Base-by-base conservation (phyloP, 2,113 vertebrate species). In the Tragelaphus strepsiceros region DNA sequence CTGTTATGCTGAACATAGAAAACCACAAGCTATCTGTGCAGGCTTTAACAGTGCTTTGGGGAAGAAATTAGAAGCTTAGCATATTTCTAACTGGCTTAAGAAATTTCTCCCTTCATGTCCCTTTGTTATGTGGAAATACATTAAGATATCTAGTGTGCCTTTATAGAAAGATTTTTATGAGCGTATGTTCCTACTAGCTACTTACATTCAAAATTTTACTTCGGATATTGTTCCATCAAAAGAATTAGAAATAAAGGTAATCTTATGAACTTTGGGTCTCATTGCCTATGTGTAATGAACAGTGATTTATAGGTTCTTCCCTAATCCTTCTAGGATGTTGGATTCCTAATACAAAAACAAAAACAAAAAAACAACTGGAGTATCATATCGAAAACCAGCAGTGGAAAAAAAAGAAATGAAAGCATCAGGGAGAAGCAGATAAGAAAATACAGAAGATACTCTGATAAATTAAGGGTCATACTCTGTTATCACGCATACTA, bases 391-490 rank as follows among this genome's bases (percentile, higher is more conserved):
- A 98, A 98, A 97, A 97, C n/a, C 94, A 97, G 78, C 43, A 95
- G 90, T 51, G 91, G 89, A 98, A 95, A 88, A 98, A 71, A 3
- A 12, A 74, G 19, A 74, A 39, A 39, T 22, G 35, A 74, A 98
- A 98, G 95, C 88, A 98, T 92, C 71, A 97, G 93, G 83, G 39
- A 91, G 28, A 88, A 96, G 82, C 46, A 98, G 97, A 98, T 98
- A 98, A 98, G 85, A 97, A 98, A 98, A 97, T 91, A 97, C 2
- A 96, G n/a, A 94, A 94, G 19, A 84, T 96, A 35, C 3, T 86
- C 85, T 97, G 97, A 98, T 98, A 98, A 98, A 99, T 98, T 98
- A 98, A 98, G 98, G 98, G 98, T 97, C 96, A 97, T 62, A 95
- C 86, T 97, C 95, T 96, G 64, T 98, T 97, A 98, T 96, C 95